These are phyloP conservation scores for Danionella dracula DNA, from an alignment of 2,797 vertebrate species.

Conservation along the genomic window DNA sequence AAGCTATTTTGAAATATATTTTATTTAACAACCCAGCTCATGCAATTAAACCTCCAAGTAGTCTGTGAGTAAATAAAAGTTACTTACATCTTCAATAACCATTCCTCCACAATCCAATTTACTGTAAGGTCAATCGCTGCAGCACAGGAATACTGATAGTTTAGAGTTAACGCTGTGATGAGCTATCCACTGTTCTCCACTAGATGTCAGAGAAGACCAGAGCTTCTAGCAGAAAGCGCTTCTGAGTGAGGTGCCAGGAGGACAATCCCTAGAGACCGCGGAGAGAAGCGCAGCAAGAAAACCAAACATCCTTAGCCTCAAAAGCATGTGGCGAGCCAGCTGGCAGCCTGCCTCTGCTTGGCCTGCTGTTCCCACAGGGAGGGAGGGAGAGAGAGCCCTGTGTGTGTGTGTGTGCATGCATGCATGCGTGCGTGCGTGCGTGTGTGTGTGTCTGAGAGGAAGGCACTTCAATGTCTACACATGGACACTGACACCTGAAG, in stretches of 20 bases:
- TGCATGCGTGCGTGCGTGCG: too few relatives aligned
- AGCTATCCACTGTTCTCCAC: too few relatives aligned
- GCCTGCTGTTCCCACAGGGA: slow-evolving; percentile 63
- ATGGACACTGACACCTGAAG: slow-evolving; percentile 41
- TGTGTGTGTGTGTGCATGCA: too few relatives aligned
- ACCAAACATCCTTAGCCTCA: slow-evolving; percentile 62
- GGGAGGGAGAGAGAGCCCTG: slow-evolving; percentile 26
- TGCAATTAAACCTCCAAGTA: too few relatives aligned
- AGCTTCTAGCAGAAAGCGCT: neutral
- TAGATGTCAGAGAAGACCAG: slow-evolving; percentile 54
- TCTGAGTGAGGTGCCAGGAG: slow-evolving; percentile 43
- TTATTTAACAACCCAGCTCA: too few relatives aligned
- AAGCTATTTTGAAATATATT: too few relatives aligned
- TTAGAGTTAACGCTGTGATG: too few relatives aligned
- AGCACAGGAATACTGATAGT: too few relatives aligned
- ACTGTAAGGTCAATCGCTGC: too few relatives aligned
- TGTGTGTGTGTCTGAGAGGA: slow-evolving; percentile 24
- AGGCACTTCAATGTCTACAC: slow-evolving; percentile 18
- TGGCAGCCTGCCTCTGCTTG: slow-evolving; percentile 61
- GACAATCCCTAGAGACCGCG: slow-evolving; percentile 46
- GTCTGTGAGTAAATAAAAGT: too few relatives aligned
- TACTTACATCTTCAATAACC: too few relatives aligned
- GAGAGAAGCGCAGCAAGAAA: slow-evolving; percentile 57
- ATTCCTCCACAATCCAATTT: too few relatives aligned
- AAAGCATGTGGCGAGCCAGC: slow-evolving; percentile 60